Percentiles rank a stretch among this genome's conserved stretches.
phyloP scores from a whole-genome alignment of 2,888 invertebrate species.

The Tenthredo amoena region DNA sequence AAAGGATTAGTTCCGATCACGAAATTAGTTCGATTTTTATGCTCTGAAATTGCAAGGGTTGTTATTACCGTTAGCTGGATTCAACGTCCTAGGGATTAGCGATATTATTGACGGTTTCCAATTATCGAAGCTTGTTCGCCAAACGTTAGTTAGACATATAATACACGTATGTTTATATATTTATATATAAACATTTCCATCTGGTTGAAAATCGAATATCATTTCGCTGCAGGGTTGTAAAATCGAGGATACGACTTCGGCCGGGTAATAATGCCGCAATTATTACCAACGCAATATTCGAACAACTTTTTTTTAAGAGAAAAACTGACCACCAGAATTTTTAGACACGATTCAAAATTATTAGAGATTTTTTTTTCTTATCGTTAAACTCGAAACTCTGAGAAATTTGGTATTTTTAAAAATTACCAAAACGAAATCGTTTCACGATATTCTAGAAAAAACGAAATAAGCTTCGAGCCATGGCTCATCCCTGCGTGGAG shows the following conservation, averaged over 20 bases:
- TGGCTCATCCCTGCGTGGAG: no score
- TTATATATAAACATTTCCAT: background rate
- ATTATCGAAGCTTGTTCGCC: constrained; percentile 28
- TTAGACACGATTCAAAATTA: no score
- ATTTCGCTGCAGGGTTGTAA: background rate
- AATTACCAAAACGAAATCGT: no score
- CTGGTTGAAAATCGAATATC: background rate
- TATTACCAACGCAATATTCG: background rate
- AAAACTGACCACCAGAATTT: background rate
- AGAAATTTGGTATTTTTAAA: no score
- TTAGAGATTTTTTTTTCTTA: no score
- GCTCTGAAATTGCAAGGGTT: background rate
- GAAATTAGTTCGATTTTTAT: constrained; percentile 24
- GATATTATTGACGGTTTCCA: constrained; percentile 11
- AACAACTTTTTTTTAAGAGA: background rate
- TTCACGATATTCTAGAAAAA: no score
- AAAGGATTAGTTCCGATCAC: background rate
- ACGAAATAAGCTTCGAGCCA: no score
- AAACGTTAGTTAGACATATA: background rate
- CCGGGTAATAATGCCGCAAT: background rate
- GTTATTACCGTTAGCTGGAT: constrained; percentile 15
- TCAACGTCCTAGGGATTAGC: background rate
- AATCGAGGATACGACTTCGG: background rate
- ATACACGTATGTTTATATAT: background rate
- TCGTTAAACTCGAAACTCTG: no score